Evolutionary conservation across 2,888 invertebrate genomes (phyloP).

Genomic region (Oeneis ivallda): DNA sequence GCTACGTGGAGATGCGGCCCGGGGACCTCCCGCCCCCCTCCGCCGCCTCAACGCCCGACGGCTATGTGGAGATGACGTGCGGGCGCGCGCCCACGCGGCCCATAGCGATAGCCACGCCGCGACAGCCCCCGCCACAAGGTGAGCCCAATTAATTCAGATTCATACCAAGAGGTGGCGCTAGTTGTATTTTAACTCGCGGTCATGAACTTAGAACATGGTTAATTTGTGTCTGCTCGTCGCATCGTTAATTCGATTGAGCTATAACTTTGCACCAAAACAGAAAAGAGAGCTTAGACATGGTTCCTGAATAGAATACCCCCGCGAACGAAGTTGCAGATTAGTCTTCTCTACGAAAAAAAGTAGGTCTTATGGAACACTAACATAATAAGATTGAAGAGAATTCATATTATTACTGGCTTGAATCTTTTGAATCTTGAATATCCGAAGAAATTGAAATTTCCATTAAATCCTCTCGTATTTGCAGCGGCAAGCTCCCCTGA

Average conservation of each 20-base stretch:
- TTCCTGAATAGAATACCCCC: too few species aligned
- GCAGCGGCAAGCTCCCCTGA: slow-evolving; percentile 45
- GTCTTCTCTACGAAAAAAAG: too few species aligned
- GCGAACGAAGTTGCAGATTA: too few species aligned
- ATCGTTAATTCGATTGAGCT: too few species aligned
- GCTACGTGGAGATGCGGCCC: slow-evolving; percentile 84
- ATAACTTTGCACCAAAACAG: too few species aligned
- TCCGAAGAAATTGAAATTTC: background rate
- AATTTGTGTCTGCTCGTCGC: too few species aligned
- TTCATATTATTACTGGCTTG: too few species aligned
- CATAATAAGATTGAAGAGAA: too few species aligned
- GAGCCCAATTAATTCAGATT: slow-evolving; percentile 36
- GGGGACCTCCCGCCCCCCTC: slow-evolving; percentile 46
- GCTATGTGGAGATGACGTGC: slow-evolving; percentile 85
- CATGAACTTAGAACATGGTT: too few species aligned
- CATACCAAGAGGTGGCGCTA: background rate
- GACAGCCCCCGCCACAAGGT: slow-evolving; percentile 44
- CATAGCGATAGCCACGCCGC: slow-evolving; percentile 79
- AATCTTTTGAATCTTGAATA: too few species aligned
- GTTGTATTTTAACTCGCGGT: background rate
- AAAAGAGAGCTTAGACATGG: too few species aligned
- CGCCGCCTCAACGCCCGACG: slow-evolving; percentile 68
- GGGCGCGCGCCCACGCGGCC: slow-evolving; percentile 82
- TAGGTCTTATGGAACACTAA: too few species aligned
- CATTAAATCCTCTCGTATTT: slow-evolving; percentile 19